phyloP scores from a whole-genome alignment of 1,140 invertebrate species.

The Bombus affinis region DNA sequence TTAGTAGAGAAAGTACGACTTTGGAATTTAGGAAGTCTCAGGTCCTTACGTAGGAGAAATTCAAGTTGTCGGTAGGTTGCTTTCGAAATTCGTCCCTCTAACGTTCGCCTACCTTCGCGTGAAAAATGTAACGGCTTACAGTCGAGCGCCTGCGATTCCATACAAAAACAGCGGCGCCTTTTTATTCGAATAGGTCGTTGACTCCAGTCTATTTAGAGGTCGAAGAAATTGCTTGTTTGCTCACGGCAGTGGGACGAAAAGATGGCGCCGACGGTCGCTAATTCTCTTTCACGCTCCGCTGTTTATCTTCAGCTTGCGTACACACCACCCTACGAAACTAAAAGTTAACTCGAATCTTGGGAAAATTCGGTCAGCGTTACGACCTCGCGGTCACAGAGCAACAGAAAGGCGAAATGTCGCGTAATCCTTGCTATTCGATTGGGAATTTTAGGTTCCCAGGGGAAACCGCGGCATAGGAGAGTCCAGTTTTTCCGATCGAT shows the following conservation, averaged over 20 bases:
- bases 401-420: not conserved
- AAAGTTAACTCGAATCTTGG: not conserved
- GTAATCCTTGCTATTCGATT: not conserved
- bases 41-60: too few relatives aligned
- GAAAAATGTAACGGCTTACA: too few relatives aligned
- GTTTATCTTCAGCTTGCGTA: not conserved
- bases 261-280: slow-evolving; percentile 30
- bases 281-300: not conserved
- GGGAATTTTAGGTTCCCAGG: not conserved
- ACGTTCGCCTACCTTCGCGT: too few relatives aligned
- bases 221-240: not conserved
- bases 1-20: too few relatives aligned
- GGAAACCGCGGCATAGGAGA: not conserved
- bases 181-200: not conserved
- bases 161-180: not conserved
- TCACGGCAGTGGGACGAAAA: not conserved
- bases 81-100: too few relatives aligned
- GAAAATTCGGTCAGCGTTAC: not conserved
- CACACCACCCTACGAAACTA: not conserved
- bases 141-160: too few relatives aligned
- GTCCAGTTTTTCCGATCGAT: slow-evolving; percentile 33
- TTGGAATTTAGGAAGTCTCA: too few relatives aligned
- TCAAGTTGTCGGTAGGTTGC: too few relatives aligned
- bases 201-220: not conserved
- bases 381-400: not conserved